Percentiles rank a stretch among this genome's conserved stretches.
Conservation (phyloP, 2,888 invertebrate genomes). For the Linyphia triangularis region DNA sequence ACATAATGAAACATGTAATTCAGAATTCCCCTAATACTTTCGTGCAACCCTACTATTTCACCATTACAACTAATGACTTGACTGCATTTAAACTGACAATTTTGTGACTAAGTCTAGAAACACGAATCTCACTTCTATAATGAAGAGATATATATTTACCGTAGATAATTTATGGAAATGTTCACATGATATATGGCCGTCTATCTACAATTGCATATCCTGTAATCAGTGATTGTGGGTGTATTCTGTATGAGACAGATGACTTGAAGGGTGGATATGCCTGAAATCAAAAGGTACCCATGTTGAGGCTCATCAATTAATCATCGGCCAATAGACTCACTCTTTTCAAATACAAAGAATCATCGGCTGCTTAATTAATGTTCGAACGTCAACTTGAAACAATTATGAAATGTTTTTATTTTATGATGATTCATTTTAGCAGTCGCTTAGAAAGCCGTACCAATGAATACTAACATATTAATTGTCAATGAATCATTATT, state of each 20-base stretch:
- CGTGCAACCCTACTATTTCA: not conserved
- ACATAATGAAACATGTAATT: not conserved
- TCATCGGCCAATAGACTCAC: not conserved
- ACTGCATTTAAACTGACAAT: not conserved
- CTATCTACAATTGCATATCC: conserved; percentile 19
- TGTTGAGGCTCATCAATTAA: conserved; percentile 21
- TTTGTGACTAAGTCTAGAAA: not conserved
- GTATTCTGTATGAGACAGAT: conserved; percentile 29
- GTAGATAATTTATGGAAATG: conserved; percentile 28
- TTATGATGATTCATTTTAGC: not conserved
- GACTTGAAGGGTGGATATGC: conserved; percentile 14
- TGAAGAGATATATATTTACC: conserved; percentile 18
- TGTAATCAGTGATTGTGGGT: conserved; percentile 8
- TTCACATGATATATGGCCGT: conserved; percentile 13
- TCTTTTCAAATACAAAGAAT: not conserved
- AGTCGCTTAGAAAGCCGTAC: not conserved
- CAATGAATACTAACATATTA: not conserved
- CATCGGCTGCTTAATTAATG: not conserved
- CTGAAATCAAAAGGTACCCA: conserved; percentile 28
- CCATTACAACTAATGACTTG: not conserved
- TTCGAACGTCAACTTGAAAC: not conserved
- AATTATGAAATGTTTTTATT: not conserved
- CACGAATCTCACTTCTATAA: not conserved
- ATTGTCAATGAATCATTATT: not conserved
- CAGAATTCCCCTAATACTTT: not conserved